phyloP scores from a whole-genome alignment of 2,797 vertebrate genomes.

The Argya squamiceps region DNA sequence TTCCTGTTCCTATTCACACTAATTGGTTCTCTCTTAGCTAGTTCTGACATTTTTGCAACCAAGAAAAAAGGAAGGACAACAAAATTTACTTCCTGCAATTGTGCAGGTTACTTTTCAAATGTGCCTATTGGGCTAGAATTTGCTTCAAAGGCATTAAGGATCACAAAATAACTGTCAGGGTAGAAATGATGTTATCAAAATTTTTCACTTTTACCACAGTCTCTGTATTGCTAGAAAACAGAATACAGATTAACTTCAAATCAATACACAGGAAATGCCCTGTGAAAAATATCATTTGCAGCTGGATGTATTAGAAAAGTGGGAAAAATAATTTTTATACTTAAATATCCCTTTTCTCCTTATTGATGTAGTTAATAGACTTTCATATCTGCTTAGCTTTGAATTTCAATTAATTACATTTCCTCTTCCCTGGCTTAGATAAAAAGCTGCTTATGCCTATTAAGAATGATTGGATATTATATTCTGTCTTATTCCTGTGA shows the following conservation, averaged over 20 bases:
- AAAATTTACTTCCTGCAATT: not conserved
- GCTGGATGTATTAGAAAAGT: not conserved
- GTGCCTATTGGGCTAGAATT: not conserved
- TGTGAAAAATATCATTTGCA: not conserved
- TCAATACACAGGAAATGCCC: accelerated
- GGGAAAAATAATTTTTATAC: accelerated
- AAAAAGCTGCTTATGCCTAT: not conserved
- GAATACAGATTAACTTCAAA: not conserved
- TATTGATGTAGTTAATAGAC: not conserved
- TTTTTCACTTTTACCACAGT: not conserved
- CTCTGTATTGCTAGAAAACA: not conserved
- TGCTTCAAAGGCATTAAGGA: not conserved
- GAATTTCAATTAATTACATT: not conserved
- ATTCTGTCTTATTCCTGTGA: not conserved
- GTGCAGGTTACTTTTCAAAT: not conserved
- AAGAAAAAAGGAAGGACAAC: not conserved
- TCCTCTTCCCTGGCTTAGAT: not conserved
- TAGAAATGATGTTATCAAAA: not conserved
- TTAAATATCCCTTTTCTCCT: not conserved
- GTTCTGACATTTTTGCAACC: not conserved
- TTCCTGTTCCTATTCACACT: not conserved
- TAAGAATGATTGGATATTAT: not conserved
- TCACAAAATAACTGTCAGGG: not conserved
- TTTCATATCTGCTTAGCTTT: not conserved
- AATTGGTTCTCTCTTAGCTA: not conserved